A percentile compares a stretch with the other conserved stretches of the same genome.
Conservation (phyloP, 64 coral and sea anemone species). For the Montipora capricornis region DNA sequence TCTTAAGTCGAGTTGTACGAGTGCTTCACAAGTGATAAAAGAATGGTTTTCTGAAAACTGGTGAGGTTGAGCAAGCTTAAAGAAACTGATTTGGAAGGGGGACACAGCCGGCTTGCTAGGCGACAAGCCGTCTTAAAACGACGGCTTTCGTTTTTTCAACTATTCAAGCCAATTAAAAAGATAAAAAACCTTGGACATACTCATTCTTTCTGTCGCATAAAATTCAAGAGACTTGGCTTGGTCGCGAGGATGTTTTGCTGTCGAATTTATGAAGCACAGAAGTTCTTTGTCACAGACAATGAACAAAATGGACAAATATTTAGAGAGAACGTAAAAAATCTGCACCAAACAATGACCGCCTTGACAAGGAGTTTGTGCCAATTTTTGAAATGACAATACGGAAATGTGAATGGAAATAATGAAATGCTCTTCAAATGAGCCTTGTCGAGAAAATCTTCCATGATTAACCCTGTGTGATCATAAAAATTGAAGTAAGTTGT, state of each 20-base stretch:
- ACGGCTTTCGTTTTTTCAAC: slow-evolving; percentile 38
- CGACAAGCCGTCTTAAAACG: slow-evolving; percentile 7
- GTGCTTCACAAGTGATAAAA: neutral
- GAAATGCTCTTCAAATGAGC: slow-evolving; percentile 16
- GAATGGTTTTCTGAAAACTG: slow-evolving; percentile 14
- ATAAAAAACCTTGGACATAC: neutral
- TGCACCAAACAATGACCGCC: neutral
- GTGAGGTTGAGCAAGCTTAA: neutral
- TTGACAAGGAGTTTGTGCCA: slow-evolving; percentile 14
- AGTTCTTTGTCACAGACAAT: slow-evolving; percentile 1
- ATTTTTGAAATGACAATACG: slow-evolving; percentile 30
- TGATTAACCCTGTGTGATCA: neutral
- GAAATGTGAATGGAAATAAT: slow-evolving; percentile 25
- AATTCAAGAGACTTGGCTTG: neutral
- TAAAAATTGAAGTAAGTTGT: neutral
- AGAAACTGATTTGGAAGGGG: neutral
- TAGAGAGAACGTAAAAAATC: slow-evolving; percentile 26
- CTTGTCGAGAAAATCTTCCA: neutral
- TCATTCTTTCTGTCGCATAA: neutral
- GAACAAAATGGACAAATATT: slow-evolving; percentile 18
- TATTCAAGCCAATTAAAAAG: slow-evolving; percentile 9
- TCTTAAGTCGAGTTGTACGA: neutral
- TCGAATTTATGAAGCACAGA: slow-evolving; percentile 15
- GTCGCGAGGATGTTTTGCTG: neutral
- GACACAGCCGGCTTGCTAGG: slow-evolving; percentile 33